A percentile compares a stretch with the other conserved stretches of the same genome.
These are phyloP conservation scores for Piaya cayana DNA, from an alignment of 2,113 vertebrate genomes.

Conservation along the genomic window DNA sequence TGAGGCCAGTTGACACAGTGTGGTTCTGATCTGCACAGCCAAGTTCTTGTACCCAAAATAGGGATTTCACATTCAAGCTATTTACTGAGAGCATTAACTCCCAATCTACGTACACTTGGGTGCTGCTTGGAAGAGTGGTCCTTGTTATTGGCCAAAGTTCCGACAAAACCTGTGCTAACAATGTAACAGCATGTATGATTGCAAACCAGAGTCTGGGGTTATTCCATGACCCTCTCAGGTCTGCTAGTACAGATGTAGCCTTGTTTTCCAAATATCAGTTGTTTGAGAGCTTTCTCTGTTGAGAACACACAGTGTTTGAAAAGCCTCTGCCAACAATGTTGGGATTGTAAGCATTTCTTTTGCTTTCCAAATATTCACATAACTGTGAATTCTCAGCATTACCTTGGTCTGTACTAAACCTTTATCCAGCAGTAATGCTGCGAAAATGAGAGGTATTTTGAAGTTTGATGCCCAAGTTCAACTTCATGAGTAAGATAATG, in stretches of 20 bases:
- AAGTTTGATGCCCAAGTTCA: neutral
- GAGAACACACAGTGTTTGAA: neutral
- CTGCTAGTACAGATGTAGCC: neutral
- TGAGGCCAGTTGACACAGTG: neutral
- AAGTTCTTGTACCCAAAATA: neutral
- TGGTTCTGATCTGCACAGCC: neutral
- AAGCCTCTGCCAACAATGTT: neutral
- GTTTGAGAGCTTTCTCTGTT: neutral
- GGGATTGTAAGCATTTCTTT: neutral
- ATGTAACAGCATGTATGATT: neutral
- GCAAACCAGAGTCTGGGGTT: neutral
- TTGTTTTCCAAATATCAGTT: neutral
- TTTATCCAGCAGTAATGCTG: neutral
- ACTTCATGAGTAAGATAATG: neutral
- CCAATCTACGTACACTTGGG: neutral
- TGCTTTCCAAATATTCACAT: neutral
- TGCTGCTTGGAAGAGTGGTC: neutral
- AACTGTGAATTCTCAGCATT: neutral
- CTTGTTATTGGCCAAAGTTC: neutral
- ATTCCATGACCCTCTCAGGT: neutral
- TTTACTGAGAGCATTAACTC: neutral
- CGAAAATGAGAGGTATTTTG: neutral
- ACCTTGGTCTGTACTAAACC: neutral
- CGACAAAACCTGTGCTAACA: constrained; percentile 14
- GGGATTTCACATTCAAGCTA: neutral